These are phyloP conservation scores for Caenorhabditis virilis DNA, from an alignment of 2,888 invertebrate genomes.

Conservation along the genomic window DNA sequence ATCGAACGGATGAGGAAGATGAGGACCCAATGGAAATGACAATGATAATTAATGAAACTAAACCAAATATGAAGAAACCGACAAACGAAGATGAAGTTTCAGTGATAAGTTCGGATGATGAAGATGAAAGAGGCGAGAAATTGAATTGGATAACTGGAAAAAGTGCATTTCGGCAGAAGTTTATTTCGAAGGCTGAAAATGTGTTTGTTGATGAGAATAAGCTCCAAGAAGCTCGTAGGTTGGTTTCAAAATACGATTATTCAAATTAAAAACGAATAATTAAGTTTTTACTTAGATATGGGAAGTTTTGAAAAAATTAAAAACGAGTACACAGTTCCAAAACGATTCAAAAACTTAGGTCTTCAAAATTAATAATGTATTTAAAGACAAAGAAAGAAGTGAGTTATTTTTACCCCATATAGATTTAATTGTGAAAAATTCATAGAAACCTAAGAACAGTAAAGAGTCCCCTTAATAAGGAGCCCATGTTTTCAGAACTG, in stretches of 20 bases:
- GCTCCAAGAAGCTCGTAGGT: too few species aligned
- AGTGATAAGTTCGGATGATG: background rate
- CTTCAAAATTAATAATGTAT: too few species aligned
- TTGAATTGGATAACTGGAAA: background rate
- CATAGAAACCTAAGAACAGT: too few species aligned
- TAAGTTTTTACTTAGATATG: too few species aligned
- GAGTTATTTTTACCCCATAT: too few species aligned
- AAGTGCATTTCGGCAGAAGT: conserved; percentile 1
- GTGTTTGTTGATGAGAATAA: too few species aligned
- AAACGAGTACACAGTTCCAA: background rate
- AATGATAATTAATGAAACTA: background rate
- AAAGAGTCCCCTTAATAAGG: background rate
- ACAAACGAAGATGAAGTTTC: background rate
- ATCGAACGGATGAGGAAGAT: conserved; percentile 6
- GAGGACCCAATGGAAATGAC: conserved; percentile 6
- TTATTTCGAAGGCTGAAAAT: conserved; percentile 3
- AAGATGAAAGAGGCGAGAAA: background rate
- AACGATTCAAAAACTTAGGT: background rate
- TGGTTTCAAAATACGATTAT: too few species aligned
- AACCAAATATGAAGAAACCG: background rate
- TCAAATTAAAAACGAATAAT: too few species aligned
- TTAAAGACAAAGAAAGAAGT: background rate
- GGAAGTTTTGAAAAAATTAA: background rate
- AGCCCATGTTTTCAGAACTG: background rate
- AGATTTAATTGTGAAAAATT: too few species aligned